Percentiles rank a stretch among this genome's conserved stretches.
Evolutionary conservation across 1,140 invertebrate species (phyloP).

Genomic region (Cephus cinctus): DNA sequence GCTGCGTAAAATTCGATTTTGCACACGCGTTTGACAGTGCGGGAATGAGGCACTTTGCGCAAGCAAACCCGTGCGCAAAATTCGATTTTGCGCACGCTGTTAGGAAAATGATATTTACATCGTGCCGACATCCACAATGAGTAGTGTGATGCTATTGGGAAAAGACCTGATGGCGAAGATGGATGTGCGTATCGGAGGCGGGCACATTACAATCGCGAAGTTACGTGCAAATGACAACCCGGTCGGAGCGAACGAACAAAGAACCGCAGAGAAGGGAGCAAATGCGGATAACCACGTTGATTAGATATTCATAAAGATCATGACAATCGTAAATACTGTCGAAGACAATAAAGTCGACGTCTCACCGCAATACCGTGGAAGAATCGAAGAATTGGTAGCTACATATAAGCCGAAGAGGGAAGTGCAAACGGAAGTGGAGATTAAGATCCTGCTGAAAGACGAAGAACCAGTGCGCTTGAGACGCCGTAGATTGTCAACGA

Average conservation of each 20-base stretch:
- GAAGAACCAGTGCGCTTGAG: constrained; percentile 11
- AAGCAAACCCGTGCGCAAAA: too few species aligned
- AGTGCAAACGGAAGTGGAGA: neutral
- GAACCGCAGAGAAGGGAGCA: neutral
- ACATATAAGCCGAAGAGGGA: constrained; percentile 8
- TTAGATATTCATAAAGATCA: too few species aligned
- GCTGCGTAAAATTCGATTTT: too few species aligned
- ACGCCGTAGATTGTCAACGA: constrained; percentile 16
- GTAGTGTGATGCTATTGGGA: neutral
- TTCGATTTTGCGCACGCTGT: too few species aligned
- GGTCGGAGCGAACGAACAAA: neutral
- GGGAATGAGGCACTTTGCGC: too few species aligned
- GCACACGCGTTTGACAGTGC: too few species aligned
- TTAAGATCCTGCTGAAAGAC: constrained; percentile 5
- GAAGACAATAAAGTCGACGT: neutral
- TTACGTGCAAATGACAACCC: too few species aligned
- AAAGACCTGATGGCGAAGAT: neutral
- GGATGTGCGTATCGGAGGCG: neutral
- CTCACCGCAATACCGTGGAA: neutral
- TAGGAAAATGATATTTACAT: constrained; percentile 4
- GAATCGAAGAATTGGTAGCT: constrained; percentile 1
- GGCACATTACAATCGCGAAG: neutral
- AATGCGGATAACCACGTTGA: neutral
- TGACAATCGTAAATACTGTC: neutral
- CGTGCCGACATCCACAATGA: constrained; percentile 8